A percentile compares a stretch with the other conserved stretches of the same genome.
Evolutionary conservation across 1,140 invertebrate species (phyloP).

Genomic region (Harpegnathos saltator): DNA sequence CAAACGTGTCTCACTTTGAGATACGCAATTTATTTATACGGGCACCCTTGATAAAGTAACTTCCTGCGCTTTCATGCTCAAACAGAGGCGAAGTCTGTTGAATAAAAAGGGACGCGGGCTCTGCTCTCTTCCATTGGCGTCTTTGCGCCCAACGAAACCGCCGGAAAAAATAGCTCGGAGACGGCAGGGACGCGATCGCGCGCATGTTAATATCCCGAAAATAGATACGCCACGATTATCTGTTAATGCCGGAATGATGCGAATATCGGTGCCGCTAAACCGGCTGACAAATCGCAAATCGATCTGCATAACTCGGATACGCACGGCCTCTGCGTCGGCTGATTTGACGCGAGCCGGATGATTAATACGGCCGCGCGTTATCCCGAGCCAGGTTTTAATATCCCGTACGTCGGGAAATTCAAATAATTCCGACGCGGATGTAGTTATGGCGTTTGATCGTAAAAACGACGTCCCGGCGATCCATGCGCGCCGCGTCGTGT

Average conservation of each 20-base stretch:
- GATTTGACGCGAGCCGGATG: conserved; percentile 29
- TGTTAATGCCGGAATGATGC: conserved; percentile 33
- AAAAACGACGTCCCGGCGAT: conserved; percentile 50
- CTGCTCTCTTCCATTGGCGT: too few species aligned
- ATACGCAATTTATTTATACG: too few species aligned
- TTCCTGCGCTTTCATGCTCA: too few species aligned
- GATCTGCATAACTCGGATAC: conserved; percentile 18
- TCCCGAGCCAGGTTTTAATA: conserved; percentile 39
- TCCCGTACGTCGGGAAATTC: conserved; percentile 42
- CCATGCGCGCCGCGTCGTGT: not conserved
- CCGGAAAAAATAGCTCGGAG: not conserved
- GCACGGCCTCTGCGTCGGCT: conserved; percentile 3
- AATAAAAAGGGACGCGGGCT: too few species aligned
- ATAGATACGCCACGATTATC: conserved; percentile 33
- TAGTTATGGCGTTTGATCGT: conserved; percentile 50
- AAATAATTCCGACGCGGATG: conserved; percentile 42
- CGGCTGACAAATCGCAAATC: conserved; percentile 51
- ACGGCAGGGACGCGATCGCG: not conserved
- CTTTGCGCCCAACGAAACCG: too few species aligned
- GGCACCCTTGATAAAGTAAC: too few species aligned
- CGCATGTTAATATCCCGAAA: conserved; percentile 7
- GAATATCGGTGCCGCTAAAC: conserved; percentile 25
- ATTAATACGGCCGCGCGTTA: conserved; percentile 38
- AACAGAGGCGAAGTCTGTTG: too few species aligned
- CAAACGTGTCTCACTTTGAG: too few species aligned